A percentile compares a stretch with the other conserved stretches of the same genome.
These are phyloP conservation scores for Sphyrna mokarran DNA, from an alignment of 2,113 vertebrate genomes.

Conservation along the genomic window DNA sequence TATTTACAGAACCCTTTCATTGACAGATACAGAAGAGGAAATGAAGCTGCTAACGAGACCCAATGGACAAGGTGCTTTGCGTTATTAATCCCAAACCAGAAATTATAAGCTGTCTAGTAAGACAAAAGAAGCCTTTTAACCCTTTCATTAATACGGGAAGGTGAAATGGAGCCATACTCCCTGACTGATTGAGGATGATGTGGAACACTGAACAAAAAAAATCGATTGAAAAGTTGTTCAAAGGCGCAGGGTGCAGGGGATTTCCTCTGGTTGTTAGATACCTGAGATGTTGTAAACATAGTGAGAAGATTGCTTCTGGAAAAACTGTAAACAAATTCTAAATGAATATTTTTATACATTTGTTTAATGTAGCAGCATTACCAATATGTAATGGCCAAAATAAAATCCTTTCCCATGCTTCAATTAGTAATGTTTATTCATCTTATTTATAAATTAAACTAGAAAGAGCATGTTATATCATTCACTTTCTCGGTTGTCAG, in stretches of 20 bases:
- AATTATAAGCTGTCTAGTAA: background rate
- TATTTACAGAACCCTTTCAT: constrained; percentile 26
- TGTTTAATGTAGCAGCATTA: background rate
- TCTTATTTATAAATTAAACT: background rate
- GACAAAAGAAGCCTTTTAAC: constrained; percentile 6
- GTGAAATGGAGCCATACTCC: background rate
- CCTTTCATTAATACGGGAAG: background rate
- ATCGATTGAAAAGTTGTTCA: background rate
- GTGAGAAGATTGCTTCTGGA: background rate
- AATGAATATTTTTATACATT: background rate
- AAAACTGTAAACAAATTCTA: background rate
- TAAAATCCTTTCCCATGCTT: background rate
- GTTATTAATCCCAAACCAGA: constrained; percentile 27
- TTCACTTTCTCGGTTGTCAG: background rate
- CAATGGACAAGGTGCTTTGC: background rate
- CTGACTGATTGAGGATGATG: background rate
- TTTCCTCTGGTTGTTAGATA: background rate
- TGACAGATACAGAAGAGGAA: background rate
- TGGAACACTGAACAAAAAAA: background rate
- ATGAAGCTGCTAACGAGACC: constrained; percentile 25
- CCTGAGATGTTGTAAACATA: background rate
- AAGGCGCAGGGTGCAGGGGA: background rate
- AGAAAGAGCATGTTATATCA: background rate
- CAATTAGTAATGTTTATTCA: background rate
- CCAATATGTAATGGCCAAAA: background rate